Percentiles rank a stretch among this genome's conserved stretches.
phyloP scores from a whole-genome alignment of 2,888 invertebrate genomes.

The Cosmorhoe ocellata region DNA sequence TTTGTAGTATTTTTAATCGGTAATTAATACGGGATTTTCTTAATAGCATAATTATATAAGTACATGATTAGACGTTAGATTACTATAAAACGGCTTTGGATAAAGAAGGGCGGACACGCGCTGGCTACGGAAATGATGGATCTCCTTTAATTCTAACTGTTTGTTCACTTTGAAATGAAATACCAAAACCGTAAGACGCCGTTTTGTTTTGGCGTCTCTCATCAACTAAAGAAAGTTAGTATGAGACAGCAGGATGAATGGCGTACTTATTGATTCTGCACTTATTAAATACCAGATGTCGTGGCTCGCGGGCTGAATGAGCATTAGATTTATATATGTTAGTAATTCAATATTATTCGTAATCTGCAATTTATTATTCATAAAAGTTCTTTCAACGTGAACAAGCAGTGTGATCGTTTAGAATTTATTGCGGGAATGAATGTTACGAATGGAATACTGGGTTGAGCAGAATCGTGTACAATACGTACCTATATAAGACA shows the following conservation, averaged over 20 bases:
- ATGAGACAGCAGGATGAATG: neutral
- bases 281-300: too few relatives aligned
- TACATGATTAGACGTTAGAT: conserved; percentile 58
- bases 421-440: conserved; percentile 49
- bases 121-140: conserved; percentile 51
- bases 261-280: too few relatives aligned
- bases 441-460: conserved; percentile 65
- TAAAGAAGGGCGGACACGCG: conserved; percentile 38
- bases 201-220: neutral
- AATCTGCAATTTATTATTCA: neutral
- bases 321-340: neutral
- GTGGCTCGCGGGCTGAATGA: too few relatives aligned
- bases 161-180: conserved; percentile 25
- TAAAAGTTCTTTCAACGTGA: conserved; percentile 19
- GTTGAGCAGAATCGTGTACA: conserved; percentile 73
- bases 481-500: conserved; percentile 66
- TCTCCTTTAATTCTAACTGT: conserved; percentile 59
- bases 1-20: conserved; percentile 29
- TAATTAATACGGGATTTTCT: conserved; percentile 44
- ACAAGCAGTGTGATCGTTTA: conserved; percentile 30
- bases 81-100: conserved; percentile 40
- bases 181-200: neutral
- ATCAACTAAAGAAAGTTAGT: neutral
- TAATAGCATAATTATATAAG: conserved; percentile 70
- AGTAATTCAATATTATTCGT: too few relatives aligned